Base-by-base conservation (phyloP, 2,113 vertebrate species). In the Xenopus laevis region DNA sequence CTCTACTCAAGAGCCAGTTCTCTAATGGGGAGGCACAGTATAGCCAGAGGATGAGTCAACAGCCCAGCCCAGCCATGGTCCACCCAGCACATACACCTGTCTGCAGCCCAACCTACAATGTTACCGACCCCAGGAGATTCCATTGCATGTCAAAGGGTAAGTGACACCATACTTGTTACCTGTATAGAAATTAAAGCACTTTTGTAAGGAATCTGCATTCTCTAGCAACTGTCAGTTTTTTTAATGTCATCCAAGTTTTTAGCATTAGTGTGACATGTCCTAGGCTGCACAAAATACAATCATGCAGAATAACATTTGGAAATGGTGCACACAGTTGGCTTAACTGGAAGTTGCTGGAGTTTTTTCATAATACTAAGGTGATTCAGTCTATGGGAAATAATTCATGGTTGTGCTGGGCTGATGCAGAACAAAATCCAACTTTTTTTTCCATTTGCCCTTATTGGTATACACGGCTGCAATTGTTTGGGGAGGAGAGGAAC, bases 71-170 rank as follows among this genome's bases (percentile, higher is more conserved):
- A 0, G 89, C 91, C 18, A 78, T 95, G 74, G 91, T 92, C n/a
- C 95, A 96, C 68, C 89, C 91, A 0, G 87, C 89, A 77, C 94
- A 97, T 71, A 88, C 94, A 87, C 92, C 96, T 83, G 93, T 95
- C 81, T 96, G 97, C 87, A 82, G 92, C 62, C 84, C 94, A 81
- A 87, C 94, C 74, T 98, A 96, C 92, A 95, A 93, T 90, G 92
- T 97, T 86, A 93, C 93, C 61, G 97, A 98, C 72, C 94, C 95
- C 7, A 91, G 96, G 82, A 95, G 97, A 82, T 98, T 95, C 80
- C 97, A 98, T 89, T 99, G 95, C 72, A 93, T 99, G 67, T 83
- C 93, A 78, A 89, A 98, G 85, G 97, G 97, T 99, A 94, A 93
- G 74, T 21, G 2, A 18, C 7, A 60, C 58, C 7, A 9, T 55